Evolutionary conservation across 2,113 vertebrate genomes (phyloP).

Genomic region (Gulo gulo): DNA sequence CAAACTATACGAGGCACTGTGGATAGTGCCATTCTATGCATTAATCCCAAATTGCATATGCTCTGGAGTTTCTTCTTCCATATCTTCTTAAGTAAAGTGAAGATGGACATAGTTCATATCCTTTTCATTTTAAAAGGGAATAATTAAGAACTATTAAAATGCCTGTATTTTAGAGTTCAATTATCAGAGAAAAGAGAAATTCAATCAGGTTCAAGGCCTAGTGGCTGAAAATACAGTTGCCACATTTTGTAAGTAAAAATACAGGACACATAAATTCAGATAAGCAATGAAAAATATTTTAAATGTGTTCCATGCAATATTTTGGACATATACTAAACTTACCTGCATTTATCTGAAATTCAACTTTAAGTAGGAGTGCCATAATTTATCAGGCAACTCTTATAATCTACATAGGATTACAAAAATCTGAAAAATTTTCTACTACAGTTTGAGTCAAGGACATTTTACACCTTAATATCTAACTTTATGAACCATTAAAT

Average conservation of each 20-base stretch:
- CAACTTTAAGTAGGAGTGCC: neutral
- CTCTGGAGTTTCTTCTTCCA: neutral
- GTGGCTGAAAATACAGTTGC: neutral
- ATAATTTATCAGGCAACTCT: neutral
- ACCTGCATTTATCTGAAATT: conserved; percentile 15
- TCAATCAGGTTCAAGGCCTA: neutral
- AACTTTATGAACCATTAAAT: neutral
- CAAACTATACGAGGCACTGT: neutral
- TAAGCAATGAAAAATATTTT: neutral
- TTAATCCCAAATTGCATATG: neutral
- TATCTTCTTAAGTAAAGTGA: conserved; percentile 21
- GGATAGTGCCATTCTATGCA: neutral
- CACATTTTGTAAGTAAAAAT: conserved; percentile 20
- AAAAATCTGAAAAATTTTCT: neutral
- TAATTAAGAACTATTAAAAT: conserved; percentile 23
- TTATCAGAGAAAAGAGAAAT: conserved; percentile 13
- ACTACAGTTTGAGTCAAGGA: neutral
- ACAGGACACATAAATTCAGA: neutral
- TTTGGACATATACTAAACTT: neutral
- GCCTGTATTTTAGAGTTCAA: neutral
- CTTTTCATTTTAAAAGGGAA: neutral
- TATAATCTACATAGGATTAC: neutral
- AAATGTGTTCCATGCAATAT: neutral
- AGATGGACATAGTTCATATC: neutral
- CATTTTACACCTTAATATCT: neutral